Evolutionary conservation across 2,888 invertebrate genomes (phyloP), one percentile per base, ranked within the genome.

Genomic region (Adelphocoris suturalis): DNA sequence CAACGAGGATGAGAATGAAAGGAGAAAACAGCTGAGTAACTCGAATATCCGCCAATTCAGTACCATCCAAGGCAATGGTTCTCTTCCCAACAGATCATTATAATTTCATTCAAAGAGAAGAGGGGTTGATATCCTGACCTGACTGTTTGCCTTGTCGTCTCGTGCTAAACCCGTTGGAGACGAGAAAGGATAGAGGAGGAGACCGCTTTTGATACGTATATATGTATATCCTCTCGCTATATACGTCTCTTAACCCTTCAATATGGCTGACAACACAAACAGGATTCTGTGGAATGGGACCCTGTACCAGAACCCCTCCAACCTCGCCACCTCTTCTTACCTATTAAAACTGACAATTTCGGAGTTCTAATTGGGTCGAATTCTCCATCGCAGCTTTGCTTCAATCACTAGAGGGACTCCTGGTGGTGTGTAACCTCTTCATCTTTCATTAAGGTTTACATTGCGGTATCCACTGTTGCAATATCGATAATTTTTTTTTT

Each of bases 181-280:
- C 9, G 61, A 0, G 61, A 61, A 23, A 68, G 68, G n/a, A 16
- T 11, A 57, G 16, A 3, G 52, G 52, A 52, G 52, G 52, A 52
- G 16, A 52, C 14, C 23, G 68, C 37, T 23, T 23, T 68, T n/a
- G 27, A 23, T 68, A 23, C 68, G 27, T 23, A 37, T 37, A 37
- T 37, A 37, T 7, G 37, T 7, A 37, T 37, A 9, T 68, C 9
- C 27, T 7, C 68, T 68, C 23, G 68, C 19, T n/a, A 23, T 68
- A 68, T 68, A 68, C 27, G 68, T 68, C 68, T 68, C 68, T 52
- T 7, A 52, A 52, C 52, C 52, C 52, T 52, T 16, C 14, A 12
- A 68, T 19, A 68, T 13, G 68, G 19, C 68, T 68, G 12, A 23
- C 68, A 68, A 68, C 68, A 68, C 68, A 68, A 68, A 68, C 68